Conservation (phyloP, 2,888 invertebrate species). For the Sepioteuthis lessoniana region DNA sequence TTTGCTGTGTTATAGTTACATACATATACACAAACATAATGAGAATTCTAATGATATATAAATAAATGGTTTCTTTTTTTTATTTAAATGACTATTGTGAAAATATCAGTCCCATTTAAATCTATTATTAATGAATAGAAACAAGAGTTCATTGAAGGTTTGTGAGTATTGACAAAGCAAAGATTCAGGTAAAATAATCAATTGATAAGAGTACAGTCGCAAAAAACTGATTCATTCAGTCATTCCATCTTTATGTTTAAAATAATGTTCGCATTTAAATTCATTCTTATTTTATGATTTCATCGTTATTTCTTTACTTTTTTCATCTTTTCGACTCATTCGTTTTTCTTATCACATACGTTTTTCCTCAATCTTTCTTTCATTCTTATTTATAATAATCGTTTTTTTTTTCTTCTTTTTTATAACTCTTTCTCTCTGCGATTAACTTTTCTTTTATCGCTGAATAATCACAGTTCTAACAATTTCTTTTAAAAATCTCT, state of each 20-base stretch:
- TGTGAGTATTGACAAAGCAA: neutral
- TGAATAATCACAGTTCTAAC: neutral
- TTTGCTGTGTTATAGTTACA: too few relatives aligned
- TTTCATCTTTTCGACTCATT: neutral
- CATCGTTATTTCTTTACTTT: too few relatives aligned
- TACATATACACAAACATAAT: too few relatives aligned
- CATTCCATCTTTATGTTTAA: neutral
- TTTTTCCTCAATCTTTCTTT: neutral
- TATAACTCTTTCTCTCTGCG: neutral
- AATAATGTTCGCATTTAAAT: constrained; percentile 4
- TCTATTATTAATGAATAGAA: too few relatives aligned
- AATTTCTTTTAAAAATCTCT: neutral
- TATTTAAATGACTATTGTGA: too few relatives aligned
- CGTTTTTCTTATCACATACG: neutral
- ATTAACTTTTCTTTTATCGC: neutral
- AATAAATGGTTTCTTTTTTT: too few relatives aligned
- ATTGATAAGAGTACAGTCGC: neutral
- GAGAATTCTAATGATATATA: too few relatives aligned
- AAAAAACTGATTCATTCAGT: neutral
- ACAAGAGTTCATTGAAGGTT: neutral
- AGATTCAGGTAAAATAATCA: neutral
- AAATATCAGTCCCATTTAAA: too few relatives aligned
- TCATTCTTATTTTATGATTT: neutral
- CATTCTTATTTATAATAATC: neutral
- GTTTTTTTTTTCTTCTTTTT: neutral